Base-by-base conservation (phyloP, 2,113 vertebrate species). In the Naja naja region DNA sequence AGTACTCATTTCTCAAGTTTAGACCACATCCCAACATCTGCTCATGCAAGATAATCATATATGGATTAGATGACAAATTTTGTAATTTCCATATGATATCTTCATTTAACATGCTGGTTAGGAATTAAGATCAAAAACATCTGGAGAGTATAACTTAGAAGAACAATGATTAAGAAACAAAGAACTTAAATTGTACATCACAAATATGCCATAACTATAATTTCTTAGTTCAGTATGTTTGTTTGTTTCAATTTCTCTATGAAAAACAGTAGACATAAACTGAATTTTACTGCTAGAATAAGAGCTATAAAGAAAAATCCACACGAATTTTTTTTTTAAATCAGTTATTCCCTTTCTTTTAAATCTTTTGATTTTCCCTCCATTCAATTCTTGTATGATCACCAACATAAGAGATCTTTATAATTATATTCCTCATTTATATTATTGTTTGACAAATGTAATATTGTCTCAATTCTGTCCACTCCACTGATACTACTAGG, bases 401-500 rank as follows among this genome's bases (percentile, higher is more conserved):
- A 92, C 74, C 91, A 81, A 87, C 16, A n/a, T 92, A 4, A 90
- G 23, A 88, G 87, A 47, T 93, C 64, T 87, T 49, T 1, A 0
- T 92, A 92, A 90, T 56, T 94, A 0, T 49, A 90, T 87, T 92
- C 0, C 64, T 9, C 93, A 22, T 6, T 94, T 60, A 89, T 94
- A 91, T 9, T 9, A 0, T 14, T 85, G 49, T 89, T 52, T 93
- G 85, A 92, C 85, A 69, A 23, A 54, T 43, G 85, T 95, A 49
- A 45, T 14, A 0, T 39, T 5, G 1, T 45, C 47, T 93, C 94
- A 93, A 92, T 12, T 89, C 8, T 69, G 58, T 86, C 89, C 7
- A 55, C 1, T 89, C 43, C 11, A 0, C 1, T 90, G 43, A 4
- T 49, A 30, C 90, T 4, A 10, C 30, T 93, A 7, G 45, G 92